Conservation (phyloP, 2,888 invertebrate species). For the Eristalinus aeneus region DNA sequence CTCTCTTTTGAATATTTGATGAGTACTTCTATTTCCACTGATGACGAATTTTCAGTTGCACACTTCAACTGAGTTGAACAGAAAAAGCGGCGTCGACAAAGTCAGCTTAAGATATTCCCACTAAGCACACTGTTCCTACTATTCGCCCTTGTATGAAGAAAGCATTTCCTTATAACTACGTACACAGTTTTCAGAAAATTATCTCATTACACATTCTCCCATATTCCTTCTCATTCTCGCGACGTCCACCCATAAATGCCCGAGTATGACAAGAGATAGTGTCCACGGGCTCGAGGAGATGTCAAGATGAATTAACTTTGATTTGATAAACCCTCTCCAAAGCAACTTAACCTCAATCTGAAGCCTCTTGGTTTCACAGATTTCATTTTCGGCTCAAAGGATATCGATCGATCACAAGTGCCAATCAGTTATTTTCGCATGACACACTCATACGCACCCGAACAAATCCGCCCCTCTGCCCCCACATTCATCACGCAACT, state of each 20-base stretch:
- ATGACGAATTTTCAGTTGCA: no score
- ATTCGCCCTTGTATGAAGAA: no score
- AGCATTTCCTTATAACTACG: no score
- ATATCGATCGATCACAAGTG: neutral
- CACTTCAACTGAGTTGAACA: no score
- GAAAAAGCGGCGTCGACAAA: no score
- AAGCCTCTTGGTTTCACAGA: neutral
- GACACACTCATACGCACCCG: neutral
- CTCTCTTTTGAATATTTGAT: no score
- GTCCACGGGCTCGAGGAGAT: neutral
- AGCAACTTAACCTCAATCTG: neutral
- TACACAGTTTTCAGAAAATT: no score
- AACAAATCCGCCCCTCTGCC: neutral
- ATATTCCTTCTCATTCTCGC: no score
- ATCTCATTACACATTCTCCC: no score
- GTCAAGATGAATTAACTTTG: neutral
- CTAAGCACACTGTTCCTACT: no score
- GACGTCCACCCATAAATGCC: neutral
- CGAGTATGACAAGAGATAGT: neutral
- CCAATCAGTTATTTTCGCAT: neutral
- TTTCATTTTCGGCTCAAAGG: neutral
- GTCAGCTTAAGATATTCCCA: no score
- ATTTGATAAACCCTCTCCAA: neutral
- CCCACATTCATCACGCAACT: neutral
- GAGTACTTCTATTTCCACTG: no score